Evolutionary conservation across 2,888 invertebrate species (phyloP), one percentile per base, ranked within the genome.

Genomic region (Melipona bicolor): DNA sequence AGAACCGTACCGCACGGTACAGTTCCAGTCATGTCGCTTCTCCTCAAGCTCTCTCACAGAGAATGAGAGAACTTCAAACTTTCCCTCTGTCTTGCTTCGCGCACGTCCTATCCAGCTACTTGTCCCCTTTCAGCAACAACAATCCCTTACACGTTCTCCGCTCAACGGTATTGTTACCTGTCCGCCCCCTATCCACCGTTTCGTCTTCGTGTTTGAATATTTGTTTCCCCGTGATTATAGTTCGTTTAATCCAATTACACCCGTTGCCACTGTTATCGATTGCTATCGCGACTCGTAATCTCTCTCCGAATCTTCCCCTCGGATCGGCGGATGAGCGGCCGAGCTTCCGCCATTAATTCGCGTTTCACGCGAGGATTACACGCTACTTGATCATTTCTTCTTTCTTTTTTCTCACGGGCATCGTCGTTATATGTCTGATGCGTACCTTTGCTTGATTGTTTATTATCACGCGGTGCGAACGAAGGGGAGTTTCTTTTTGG

Each of bases 1-100:
- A n/a, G 56, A 76, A 68, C 27, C 9, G 43, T 43, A 2, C 43
- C 43, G 52, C 11, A 73, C 32, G 4, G 64, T 59, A 36, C 59
- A 76, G n/a, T 68, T 68, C 49, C 49, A 67, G 75, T 76, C 75
- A 49, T 59, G 75, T 59, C 68, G 56, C 49, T 76, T 59, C 75
- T 49, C 68, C n/a, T 65, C 65, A 67, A 65, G 56, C 67, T 59
- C 32, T 32, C 56, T 52, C 54, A 43, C 54, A 43, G 54, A 11
- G 15, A 24, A 43, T 43, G 43, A 24, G 32, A 19, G 65, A 76
- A 76, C 59, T 68, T 68, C 43, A 68, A 76, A 76, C 68, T 76
- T 76, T 27, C 9, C 59, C 15, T 56, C 27, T 56, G 56, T 21
- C 43, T 65, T 64, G 52, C n/a, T 32, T n/a, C n/a, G 5, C 73